Evolutionary conservation across 1,140 invertebrate genomes (phyloP).

Genomic region (Zaprionus gabonicus): DNA sequence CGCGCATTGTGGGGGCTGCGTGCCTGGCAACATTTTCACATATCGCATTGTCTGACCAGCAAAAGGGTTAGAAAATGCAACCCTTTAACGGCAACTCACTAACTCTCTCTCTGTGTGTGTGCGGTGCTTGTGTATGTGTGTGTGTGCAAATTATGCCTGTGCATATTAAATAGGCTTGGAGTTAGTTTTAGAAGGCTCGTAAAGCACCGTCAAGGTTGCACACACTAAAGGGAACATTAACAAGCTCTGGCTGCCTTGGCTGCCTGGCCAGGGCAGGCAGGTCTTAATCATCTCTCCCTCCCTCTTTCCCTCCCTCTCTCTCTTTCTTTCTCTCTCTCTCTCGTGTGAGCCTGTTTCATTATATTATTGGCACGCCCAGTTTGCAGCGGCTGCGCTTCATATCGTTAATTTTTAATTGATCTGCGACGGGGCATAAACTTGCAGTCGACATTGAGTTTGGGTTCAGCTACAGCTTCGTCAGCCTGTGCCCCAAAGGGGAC

Average conservation of each 20-base stretch:
- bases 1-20: slow-evolving; percentile 62
- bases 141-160: slow-evolving; percentile 78
- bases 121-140: too few relatives aligned
- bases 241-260: slow-evolving; percentile 13
- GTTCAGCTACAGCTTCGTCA: slow-evolving; percentile 56
- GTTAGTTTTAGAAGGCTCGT: not conserved
- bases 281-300: slow-evolving; percentile 41
- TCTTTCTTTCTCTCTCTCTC: not conserved
- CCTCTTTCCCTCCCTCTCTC: not conserved
- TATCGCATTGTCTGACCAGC: slow-evolving; percentile 47
- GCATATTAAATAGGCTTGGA: slow-evolving; percentile 75
- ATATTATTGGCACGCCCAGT: slow-evolving; percentile 81
- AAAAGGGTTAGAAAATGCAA: slow-evolving; percentile 63
- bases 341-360: slow-evolving; percentile 72
- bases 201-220: slow-evolving; percentile 22
- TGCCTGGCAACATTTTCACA: slow-evolving; percentile 67
- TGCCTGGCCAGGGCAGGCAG: not conserved
- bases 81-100: slow-evolving; percentile 22
- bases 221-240: slow-evolving; percentile 24
- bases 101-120: too few relatives aligned
- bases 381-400: slow-evolving; percentile 76
- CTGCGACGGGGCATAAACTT: slow-evolving; percentile 61
- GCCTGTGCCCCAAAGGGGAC: slow-evolving; percentile 42
- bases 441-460: slow-evolving; percentile 50
- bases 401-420: slow-evolving; percentile 85